Evolutionary conservation across 2,113 vertebrate genomes (phyloP), one percentile per base, ranked within the genome.

Genomic region (Odobenus rosmarus): DNA sequence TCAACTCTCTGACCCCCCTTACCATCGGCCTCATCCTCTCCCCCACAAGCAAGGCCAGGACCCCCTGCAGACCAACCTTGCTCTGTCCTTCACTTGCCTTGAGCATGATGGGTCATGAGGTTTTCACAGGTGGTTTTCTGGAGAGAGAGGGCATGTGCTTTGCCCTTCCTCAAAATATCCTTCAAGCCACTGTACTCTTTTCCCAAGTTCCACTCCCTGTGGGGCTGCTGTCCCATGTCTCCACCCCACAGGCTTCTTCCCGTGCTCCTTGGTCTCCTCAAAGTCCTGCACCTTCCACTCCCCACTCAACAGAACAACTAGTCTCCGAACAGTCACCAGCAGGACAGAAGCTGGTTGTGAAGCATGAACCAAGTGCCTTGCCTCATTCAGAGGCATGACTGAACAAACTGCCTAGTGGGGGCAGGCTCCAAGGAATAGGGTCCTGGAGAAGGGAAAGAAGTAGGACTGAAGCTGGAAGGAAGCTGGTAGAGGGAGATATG

Each of bases 331-430:
- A 33, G 39, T 36, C 8, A 18, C 0, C 4, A 71, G 49, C 24
- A 62, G 46, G 49, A 59, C 9, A 4, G 19, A 36, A 53, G 21
- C 0, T 7, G 67, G 2, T 0, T 0, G 0, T 10, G 28, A 53
- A 53, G 42, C 28, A 26, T 46, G 87, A 36, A 36, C 61, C 4
- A 14, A 24, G 31, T 7, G 36, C 55, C 24, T 33, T 0, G 1
- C 9, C 6, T 57, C 28, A 7, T 23, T 31, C 0, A 1, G 15
- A 26, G 42, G n/a, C 39, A 3, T n/a, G 21, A 21, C 26, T 26
- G 57, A 79, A 12, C 59, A 61, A 16, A 18, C 0, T 49, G 9
- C 21, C 57, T 21, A 11, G 5, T 0, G 1, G 23, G 51, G 7
- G 7, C 21, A 11, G n/a, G 55, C 16, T 15, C 15, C 59, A 23